Percentiles rank a stretch among this genome's conserved stretches.
Evolutionary conservation across 2,888 invertebrate species (phyloP).

Genomic region (Aphidoletes aphidimyza): DNA sequence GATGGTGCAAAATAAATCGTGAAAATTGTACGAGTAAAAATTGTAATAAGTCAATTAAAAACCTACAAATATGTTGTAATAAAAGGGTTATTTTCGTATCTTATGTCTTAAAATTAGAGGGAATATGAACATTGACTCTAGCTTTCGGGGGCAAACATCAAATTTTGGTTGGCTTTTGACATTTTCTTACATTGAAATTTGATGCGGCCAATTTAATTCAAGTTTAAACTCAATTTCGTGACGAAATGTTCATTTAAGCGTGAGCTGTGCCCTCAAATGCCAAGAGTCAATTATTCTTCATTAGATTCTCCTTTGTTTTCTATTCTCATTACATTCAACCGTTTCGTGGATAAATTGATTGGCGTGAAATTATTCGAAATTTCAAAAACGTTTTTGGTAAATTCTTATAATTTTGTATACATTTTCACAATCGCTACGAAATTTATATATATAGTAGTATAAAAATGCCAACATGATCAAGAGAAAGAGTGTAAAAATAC

Average conservation of each 20-base stretch:
- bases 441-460: too few species aligned
- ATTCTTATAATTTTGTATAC: background rate
- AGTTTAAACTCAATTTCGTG: too few species aligned
- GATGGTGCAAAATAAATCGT: constrained; percentile 33
- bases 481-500: background rate
- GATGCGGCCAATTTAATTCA: too few species aligned
- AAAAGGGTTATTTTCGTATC: background rate
- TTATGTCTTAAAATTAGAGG: background rate
- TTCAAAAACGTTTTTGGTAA: background rate
- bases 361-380: background rate
- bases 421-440: background rate
- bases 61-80: background rate
- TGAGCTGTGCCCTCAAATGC: background rate
- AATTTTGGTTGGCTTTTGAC: too few species aligned
- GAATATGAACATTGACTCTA: too few species aligned
- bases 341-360: background rate
- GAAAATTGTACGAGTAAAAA: background rate
- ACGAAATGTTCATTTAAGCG: too few species aligned
- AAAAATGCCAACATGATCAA: background rate
- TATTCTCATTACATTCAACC: background rate
- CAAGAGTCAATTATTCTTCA: background rate
- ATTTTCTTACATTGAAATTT: too few species aligned
- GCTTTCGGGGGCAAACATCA: too few species aligned
- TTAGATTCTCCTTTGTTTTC: background rate
- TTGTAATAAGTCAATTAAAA: background rate